A percentile compares a stretch with the other conserved stretches of the same genome.
Evolutionary conservation across 1,140 invertebrate genomes (phyloP).

Genomic region (Drosophila nikananu): DNA sequence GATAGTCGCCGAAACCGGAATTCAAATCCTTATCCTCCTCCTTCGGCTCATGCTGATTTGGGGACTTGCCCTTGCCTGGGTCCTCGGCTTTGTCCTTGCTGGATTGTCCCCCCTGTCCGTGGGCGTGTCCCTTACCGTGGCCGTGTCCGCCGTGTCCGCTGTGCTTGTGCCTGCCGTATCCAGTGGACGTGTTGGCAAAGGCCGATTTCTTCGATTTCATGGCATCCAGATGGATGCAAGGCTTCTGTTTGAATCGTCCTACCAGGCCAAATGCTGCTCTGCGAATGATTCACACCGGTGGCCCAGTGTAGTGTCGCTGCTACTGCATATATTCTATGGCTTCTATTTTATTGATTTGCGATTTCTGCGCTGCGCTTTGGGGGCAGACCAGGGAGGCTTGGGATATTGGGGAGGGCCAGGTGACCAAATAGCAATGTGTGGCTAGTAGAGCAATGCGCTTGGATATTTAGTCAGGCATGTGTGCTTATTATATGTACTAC

Average conservation of each 20-base stretch:
- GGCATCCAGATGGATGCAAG: slow-evolving; percentile 44
- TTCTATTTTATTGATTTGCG: slow-evolving; percentile 77
- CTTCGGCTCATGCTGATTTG: slow-evolving; percentile 44
- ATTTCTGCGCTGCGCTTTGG: slow-evolving; percentile 28
- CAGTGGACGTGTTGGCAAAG: slow-evolving; percentile 77
- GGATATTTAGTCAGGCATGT: slow-evolving; percentile 59
- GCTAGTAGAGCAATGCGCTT: slow-evolving; percentile 69
- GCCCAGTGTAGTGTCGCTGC: slow-evolving; percentile 19
- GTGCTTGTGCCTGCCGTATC: slow-evolving; percentile 77
- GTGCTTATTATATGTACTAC: slow-evolving; percentile 54
- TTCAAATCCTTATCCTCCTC: slow-evolving; percentile 79
- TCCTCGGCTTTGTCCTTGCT: slow-evolving; percentile 54
- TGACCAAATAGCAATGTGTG: slow-evolving; percentile 46
- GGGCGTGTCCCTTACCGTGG: slow-evolving; percentile 54
- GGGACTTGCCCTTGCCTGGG: slow-evolving; percentile 27
- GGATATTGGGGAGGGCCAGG: slow-evolving; percentile 18
- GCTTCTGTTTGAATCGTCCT: slow-evolving; percentile 29
- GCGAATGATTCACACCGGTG: slow-evolving; percentile 48
- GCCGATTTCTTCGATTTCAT: slow-evolving; percentile 81
- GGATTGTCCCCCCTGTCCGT: slow-evolving; percentile 30
- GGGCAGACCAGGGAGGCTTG: not conserved
- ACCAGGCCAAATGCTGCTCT: slow-evolving; percentile 38
- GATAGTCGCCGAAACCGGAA: slow-evolving; percentile 82
- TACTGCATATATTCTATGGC: slow-evolving; percentile 61
- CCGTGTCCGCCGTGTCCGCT: slow-evolving; percentile 35